Conservation (phyloP, 2,888 invertebrate genomes). For the Acleris holmiana region DNA sequence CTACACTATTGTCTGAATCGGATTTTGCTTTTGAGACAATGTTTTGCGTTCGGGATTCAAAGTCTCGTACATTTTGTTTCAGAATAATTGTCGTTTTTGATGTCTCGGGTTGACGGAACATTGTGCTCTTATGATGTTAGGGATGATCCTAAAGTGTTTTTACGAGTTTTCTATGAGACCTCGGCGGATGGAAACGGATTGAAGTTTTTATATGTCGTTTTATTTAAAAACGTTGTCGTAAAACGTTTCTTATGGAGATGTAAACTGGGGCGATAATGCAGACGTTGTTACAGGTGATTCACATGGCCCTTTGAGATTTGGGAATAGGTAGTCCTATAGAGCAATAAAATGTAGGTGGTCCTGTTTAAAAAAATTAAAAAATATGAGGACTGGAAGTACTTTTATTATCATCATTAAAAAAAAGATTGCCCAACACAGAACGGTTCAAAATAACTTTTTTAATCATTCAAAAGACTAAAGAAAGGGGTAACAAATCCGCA, state of each 20-base stretch:
- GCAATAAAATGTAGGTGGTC: too few relatives aligned
- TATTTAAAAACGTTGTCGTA: constrained; percentile 56
- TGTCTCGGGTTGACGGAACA: constrained; percentile 35
- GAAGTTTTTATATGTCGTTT: constrained; percentile 74
- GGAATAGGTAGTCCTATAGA: too few relatives aligned
- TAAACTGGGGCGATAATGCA: constrained; percentile 24
- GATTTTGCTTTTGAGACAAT: constrained; percentile 45
- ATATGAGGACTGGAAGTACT: neutral
- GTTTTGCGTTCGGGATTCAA: constrained; percentile 47
- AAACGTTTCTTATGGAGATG: constrained; percentile 38
- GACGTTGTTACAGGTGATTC: constrained; percentile 25
- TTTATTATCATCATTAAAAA: neutral
- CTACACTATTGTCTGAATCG: constrained; percentile 43
- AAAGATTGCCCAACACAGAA: neutral
- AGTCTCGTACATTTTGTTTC: constrained; percentile 69
- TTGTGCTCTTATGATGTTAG: constrained; percentile 67
- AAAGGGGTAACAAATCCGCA: constrained; percentile 61
- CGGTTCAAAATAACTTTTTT: constrained; percentile 43
- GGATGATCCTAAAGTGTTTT: constrained; percentile 74
- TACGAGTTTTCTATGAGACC: constrained; percentile 72
- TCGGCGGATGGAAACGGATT: constrained; percentile 66
- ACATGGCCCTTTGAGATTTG: neutral
- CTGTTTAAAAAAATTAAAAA: too few relatives aligned
- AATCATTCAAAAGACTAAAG: constrained; percentile 50
- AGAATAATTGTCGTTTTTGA: constrained; percentile 61